phyloP scores from a whole-genome alignment of 2,888 invertebrate species.

The Steromphala cineraria region DNA sequence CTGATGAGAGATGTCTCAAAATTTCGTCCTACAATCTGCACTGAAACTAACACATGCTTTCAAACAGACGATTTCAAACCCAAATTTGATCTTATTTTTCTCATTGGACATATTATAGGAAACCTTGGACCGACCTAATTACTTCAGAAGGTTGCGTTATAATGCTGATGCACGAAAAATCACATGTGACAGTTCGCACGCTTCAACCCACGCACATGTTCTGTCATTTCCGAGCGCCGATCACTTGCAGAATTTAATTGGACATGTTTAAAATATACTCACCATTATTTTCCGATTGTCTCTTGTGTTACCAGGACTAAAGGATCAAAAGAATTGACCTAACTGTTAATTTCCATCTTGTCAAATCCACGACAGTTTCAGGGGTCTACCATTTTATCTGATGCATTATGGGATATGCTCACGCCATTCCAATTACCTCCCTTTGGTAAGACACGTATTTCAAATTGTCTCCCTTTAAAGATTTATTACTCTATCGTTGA shows the following conservation, averaged over 20 bases:
- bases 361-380: not conserved
- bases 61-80: too few species aligned
- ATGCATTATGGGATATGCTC: not conserved
- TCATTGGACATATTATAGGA: too few species aligned
- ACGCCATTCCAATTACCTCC: not conserved
- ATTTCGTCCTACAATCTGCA: too few species aligned
- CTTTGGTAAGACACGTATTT: not conserved
- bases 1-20: too few species aligned
- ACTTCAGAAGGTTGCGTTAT: too few species aligned
- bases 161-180: not conserved
- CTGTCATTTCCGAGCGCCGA: not conserved
- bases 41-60: too few species aligned
- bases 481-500: too few species aligned
- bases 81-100: too few species aligned
- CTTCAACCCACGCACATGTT: slow-evolving; percentile 1
- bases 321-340: not conserved
- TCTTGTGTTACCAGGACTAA: not conserved
- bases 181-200: slow-evolving; percentile 10
- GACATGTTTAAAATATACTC: not conserved
- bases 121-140: too few species aligned
- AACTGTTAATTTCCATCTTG: not conserved
- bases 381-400: not conserved
- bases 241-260: not conserved
- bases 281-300: not conserved
- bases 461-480: not conserved